These are phyloP conservation scores for Myrmophylax atrothorax DNA, from an alignment of 2,113 vertebrate species.

Conservation along the genomic window DNA sequence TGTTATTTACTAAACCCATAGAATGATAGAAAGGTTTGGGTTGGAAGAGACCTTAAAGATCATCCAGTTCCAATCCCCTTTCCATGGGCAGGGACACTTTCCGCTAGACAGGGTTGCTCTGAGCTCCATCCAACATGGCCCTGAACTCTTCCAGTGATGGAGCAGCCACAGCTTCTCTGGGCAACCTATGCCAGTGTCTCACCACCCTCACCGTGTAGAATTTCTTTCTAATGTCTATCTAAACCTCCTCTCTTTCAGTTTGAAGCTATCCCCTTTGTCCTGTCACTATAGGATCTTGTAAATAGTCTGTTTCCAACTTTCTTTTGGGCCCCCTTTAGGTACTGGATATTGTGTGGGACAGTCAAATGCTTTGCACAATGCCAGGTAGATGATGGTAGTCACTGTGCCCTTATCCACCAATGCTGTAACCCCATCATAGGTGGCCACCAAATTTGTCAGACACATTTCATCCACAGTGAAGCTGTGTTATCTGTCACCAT, in stretches of 20 bases:
- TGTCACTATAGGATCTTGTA: background rate
- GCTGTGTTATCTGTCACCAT: background rate
- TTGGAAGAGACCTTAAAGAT: background rate
- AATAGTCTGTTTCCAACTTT: background rate
- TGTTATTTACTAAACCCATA: background rate
- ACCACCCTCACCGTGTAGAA: background rate
- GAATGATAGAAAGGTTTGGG: background rate
- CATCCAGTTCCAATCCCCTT: background rate
- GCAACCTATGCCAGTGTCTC: accelerated
- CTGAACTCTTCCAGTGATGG: background rate
- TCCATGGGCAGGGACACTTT: too few relatives aligned
- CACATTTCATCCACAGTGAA: background rate
- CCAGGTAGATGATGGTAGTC: background rate
- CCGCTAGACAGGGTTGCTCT: background rate
- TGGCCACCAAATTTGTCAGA: background rate
- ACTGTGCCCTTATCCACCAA: background rate
- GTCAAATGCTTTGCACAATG: background rate
- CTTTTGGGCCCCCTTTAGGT: background rate
- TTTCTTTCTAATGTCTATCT: background rate
- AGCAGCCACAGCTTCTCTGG: background rate
- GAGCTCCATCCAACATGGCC: accelerated
- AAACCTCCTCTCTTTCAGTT: background rate
- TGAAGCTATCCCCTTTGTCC: background rate
- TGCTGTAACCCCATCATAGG: background rate
- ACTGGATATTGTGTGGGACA: background rate